These are phyloP conservation scores for Pristionchus mayeri DNA, from an alignment of 2,888 invertebrate genomes.

Conservation along the genomic window DNA sequence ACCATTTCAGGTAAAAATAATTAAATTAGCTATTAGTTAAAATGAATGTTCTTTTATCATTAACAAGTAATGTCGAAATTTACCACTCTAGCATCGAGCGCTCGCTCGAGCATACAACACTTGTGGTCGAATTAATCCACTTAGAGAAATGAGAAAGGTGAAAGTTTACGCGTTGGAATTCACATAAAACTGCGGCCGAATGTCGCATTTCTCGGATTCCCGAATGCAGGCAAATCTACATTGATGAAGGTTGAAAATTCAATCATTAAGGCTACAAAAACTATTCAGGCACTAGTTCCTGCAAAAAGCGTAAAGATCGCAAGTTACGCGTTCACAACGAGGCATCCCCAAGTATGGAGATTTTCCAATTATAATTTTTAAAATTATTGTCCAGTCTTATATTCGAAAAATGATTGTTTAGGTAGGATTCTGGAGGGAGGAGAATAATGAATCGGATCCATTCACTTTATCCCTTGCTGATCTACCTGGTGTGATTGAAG, in stretches of 20 bases:
- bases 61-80: too few relatives aligned
- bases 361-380: not conserved
- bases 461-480: conserved; percentile 72
- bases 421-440: conserved; percentile 35
- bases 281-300: conserved; percentile 65
- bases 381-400: not conserved
- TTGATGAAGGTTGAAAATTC: conserved; percentile 59
- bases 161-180: conserved; percentile 59
- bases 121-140: not conserved
- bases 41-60: too few relatives aligned
- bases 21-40: too few relatives aligned
- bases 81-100: too few relatives aligned
- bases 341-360: conserved; percentile 55
- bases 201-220: conserved; percentile 72
- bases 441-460: conserved; percentile 13
- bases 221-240: conserved; percentile 75
- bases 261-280: not conserved
- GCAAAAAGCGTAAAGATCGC: conserved; percentile 71
- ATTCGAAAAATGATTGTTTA: not conserved
- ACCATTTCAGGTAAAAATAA: conserved; percentile 59
- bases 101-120: too few relatives aligned
- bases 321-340: conserved; percentile 72
- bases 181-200: conserved; percentile 73
- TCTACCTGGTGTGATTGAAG: conserved; percentile 72
- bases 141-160: conserved; percentile 64